Conservation (phyloP, 2,113 vertebrate genomes). For the Pelvicachromis taeniatus region DNA sequence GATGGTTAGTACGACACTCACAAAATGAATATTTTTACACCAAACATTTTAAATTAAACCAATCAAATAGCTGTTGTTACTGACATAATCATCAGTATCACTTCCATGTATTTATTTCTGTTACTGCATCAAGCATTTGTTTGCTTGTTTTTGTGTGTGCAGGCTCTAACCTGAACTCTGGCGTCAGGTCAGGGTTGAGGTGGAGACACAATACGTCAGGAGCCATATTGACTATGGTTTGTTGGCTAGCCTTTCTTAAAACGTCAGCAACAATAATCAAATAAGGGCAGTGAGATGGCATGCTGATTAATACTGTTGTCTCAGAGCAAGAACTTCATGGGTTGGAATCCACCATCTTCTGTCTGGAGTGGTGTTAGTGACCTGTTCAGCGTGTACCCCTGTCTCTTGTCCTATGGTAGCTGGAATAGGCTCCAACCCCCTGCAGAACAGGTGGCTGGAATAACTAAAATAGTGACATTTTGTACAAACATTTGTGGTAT, state of each 20-base stretch:
- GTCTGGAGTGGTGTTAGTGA: background rate
- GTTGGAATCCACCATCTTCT: too few relatives aligned
- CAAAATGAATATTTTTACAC: background rate
- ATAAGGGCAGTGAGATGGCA: too few relatives aligned
- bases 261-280: background rate
- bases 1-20: background rate
- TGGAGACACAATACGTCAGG: background rate
- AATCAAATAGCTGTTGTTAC: background rate
- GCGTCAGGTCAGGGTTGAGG: slow-evolving; percentile 90
- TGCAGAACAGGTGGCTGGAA: background rate
- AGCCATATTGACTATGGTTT: background rate
- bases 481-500: background rate
- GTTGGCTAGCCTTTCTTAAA: background rate
- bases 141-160: background rate
- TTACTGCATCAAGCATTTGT: background rate
- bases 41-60: background rate
- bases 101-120: accelerated
- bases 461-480: background rate
- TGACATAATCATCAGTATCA: background rate
- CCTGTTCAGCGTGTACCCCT: background rate
- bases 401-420: background rate
- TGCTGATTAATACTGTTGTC: too few relatives aligned
- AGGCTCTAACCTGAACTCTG: slow-evolving; percentile 85
- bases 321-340: too few relatives aligned
- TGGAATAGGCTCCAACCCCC: background rate